Evolutionary conservation across 2,888 invertebrate genomes (phyloP).

Genomic region (Chaitophorus viminalis): DNA sequence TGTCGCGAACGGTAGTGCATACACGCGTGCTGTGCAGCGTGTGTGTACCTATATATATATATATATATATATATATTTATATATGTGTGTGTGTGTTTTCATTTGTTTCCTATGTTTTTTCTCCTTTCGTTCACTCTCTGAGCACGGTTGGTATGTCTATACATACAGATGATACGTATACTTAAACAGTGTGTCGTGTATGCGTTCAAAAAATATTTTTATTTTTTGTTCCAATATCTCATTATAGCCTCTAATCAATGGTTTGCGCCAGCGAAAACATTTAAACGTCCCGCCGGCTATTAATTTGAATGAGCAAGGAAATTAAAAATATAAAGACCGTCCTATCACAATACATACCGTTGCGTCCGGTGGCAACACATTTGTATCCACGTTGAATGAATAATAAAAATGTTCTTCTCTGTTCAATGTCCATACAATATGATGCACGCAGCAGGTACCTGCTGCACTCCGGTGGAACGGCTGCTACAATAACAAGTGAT

Average conservation of each 20-base stretch:
- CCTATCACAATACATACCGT: neutral
- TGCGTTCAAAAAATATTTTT: neutral
- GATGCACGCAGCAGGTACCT: neutral
- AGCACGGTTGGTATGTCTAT: neutral
- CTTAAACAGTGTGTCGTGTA: neutral
- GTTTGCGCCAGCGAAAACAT: constrained; percentile 26
- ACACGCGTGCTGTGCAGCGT: neutral
- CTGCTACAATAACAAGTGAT: neutral
- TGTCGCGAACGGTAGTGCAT: constrained; percentile 27
- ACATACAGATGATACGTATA: neutral
- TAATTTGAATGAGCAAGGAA: constrained; percentile 27
- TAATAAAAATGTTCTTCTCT: neutral
- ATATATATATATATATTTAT: too few species aligned
- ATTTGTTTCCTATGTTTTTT: neutral
- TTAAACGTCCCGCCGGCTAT: constrained; percentile 12
- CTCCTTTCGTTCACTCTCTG: neutral
- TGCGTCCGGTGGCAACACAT: neutral
- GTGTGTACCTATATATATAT: neutral
- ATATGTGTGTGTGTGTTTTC: neutral
- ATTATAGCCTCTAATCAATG: constrained; percentile 15
- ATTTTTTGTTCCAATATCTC: neutral
- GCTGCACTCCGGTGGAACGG: neutral
- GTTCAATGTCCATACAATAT: neutral
- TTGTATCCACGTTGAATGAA: neutral
- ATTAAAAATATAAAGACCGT: constrained; percentile 20